Conservation (phyloP, 2,888 invertebrate species). For the Dastarcus helophoroides region DNA sequence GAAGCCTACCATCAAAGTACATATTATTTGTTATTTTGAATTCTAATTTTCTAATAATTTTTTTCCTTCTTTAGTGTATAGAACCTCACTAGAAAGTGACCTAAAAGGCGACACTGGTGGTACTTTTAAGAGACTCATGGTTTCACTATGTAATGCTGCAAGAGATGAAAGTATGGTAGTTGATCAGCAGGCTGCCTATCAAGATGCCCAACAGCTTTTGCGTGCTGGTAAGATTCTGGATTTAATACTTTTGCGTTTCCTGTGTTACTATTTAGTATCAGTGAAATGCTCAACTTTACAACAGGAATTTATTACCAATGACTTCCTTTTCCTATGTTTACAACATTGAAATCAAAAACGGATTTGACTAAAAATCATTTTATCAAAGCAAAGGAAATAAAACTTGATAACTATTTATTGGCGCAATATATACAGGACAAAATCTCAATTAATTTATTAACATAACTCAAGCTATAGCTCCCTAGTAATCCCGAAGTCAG, state of each 20-base stretch:
- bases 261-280: too few species aligned
- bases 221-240: conserved; percentile 53
- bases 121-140: conserved; percentile 79
- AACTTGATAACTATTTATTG: too few species aligned
- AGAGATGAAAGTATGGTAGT: conserved; percentile 69
- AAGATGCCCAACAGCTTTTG: conserved; percentile 71
- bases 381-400: too few species aligned
- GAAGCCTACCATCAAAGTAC: conserved; percentile 66
- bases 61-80: conserved; percentile 58
- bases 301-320: too few species aligned
- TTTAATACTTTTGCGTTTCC: conserved; percentile 5
- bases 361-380: too few species aligned
- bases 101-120: conserved; percentile 83
- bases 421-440: too few species aligned
- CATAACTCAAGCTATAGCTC: too few species aligned
- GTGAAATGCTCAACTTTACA: too few species aligned
- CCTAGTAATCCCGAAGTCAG: too few species aligned
- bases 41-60: background rate
- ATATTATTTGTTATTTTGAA: conserved; percentile 33
- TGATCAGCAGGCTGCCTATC: conserved; percentile 58
- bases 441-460: too few species aligned
- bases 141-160: conserved; percentile 70
- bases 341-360: too few species aligned
- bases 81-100: conserved; percentile 66
- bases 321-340: too few species aligned